Conservation (phyloP, 2,113 vertebrate species). For the Melanerpes aurifrons region DNA sequence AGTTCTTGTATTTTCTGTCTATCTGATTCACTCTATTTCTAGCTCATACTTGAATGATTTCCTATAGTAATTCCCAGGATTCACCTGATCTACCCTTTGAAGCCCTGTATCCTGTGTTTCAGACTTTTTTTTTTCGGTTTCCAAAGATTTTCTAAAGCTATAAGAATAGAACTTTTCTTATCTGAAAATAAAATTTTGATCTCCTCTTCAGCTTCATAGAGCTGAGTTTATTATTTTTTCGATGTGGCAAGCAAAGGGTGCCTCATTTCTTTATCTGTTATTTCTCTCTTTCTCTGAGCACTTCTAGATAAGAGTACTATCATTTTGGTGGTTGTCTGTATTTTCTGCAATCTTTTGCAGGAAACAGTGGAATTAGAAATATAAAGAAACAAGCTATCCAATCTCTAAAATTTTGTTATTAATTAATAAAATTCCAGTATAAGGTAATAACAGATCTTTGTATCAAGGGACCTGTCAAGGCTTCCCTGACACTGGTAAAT, state of each 20-base stretch:
- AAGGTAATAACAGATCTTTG: neutral
- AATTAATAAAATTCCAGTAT: neutral
- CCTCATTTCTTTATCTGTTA: neutral
- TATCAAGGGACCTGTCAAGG: neutral
- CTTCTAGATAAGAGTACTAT: neutral
- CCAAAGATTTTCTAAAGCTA: neutral
- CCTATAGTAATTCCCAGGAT: neutral
- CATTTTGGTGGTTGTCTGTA: neutral
- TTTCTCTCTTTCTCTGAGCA: neutral
- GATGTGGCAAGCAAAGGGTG: neutral
- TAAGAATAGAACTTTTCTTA: neutral
- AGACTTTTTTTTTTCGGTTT: neutral
- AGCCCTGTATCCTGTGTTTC: neutral
- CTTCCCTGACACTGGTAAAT: neutral
- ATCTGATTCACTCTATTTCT: neutral
- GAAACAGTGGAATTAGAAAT: neutral
- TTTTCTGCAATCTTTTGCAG: neutral
- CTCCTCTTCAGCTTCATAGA: neutral
- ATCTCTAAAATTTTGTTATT: neutral
- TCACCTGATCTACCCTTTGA: neutral
- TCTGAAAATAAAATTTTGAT: neutral
- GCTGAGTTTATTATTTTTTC: neutral
- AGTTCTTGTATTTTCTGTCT: neutral
- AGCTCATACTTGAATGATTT: neutral
- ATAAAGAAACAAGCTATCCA: neutral